Percentiles rank a stretch among this genome's conserved stretches.
phyloP scores from a whole-genome alignment of 2,888 invertebrate species.

The Thymelicus lineola region DNA sequence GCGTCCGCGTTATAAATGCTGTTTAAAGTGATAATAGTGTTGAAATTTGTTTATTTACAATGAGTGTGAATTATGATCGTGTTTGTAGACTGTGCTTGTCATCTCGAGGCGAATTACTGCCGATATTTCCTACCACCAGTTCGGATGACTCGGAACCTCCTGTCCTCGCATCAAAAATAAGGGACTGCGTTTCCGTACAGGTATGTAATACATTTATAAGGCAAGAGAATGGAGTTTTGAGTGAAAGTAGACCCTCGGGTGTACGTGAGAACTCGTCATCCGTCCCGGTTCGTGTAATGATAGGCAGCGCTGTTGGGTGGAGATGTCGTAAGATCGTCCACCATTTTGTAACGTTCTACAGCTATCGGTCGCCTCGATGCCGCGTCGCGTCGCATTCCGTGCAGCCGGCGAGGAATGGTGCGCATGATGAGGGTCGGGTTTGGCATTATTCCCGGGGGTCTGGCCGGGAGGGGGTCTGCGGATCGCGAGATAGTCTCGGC shows the following conservation, averaged over 20 bases:
- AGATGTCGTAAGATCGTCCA: conserved; percentile 86
- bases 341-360: conserved; percentile 84
- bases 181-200: conserved; percentile 87
- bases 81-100: conserved; percentile 88
- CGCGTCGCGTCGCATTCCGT: conserved; percentile 81
- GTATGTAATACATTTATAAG: conserved; percentile 80
- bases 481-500: conserved; percentile 67
- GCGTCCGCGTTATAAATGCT: conserved; percentile 77
- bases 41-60: conserved; percentile 80
- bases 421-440: conserved; percentile 77
- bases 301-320: conserved; percentile 80
- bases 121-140: conserved; percentile 86
- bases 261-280: conserved; percentile 83
- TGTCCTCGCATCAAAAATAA: conserved; percentile 87
- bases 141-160: conserved; percentile 81
- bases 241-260: conserved; percentile 82
- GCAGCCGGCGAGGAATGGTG: conserved; percentile 79
- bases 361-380: conserved; percentile 81
- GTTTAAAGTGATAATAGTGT: conserved; percentile 66
- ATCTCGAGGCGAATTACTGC: conserved; percentile 85
- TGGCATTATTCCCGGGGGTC: conserved; percentile 79
- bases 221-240: conserved; percentile 68
- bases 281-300: conserved; percentile 81
- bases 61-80: conserved; percentile 83
- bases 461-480: conserved; percentile 75